A percentile compares a stretch with the other conserved stretches of the same genome.
These are phyloP conservation scores for Chaenogobius annularis DNA, from an alignment of 2,113 vertebrate species.

Conservation along the genomic window DNA sequence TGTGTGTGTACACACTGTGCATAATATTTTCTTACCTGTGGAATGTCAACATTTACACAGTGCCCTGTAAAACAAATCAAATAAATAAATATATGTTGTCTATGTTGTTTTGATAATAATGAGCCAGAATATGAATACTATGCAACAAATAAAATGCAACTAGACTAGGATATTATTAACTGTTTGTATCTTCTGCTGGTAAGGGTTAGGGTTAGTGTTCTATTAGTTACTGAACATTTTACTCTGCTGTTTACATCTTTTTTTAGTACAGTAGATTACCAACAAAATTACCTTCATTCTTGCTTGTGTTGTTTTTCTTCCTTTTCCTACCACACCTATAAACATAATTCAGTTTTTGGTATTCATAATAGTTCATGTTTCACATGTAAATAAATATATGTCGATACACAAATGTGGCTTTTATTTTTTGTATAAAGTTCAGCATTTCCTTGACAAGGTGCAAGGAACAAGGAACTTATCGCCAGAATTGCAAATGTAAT, in stretches of 20 bases:
- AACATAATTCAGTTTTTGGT: not conserved
- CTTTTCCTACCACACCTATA: constrained; percentile 32
- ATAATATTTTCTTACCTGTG: constrained; percentile 31
- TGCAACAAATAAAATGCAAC: no score
- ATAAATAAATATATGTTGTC: no score
- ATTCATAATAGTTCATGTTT: not conserved
- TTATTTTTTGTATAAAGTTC: no score
- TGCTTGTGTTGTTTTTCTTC: constrained; percentile 13
- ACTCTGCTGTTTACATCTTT: not conserved
- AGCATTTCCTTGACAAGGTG: constrained; percentile 41
- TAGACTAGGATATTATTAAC: no score
- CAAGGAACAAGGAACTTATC: not conserved
- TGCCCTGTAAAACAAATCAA: constrained; percentile 19
- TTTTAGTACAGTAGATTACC: not conserved
- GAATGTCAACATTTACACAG: constrained; percentile 7
- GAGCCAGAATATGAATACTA: no score
- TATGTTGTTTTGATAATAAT: no score
- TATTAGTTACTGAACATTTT: not conserved
- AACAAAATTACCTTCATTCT: constrained; percentile 38
- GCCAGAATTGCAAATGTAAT: not conserved
- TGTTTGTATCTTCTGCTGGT: no score
- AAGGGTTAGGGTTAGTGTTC: no score
- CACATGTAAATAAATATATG: not conserved
- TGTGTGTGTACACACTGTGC: not conserved
- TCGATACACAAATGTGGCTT: not conserved